A percentile compares a stretch with the other conserved stretches of the same genome.
These are phyloP conservation scores for Vulpes vulpes DNA, from an alignment of 2,113 vertebrate genomes.

Conservation along the genomic window DNA sequence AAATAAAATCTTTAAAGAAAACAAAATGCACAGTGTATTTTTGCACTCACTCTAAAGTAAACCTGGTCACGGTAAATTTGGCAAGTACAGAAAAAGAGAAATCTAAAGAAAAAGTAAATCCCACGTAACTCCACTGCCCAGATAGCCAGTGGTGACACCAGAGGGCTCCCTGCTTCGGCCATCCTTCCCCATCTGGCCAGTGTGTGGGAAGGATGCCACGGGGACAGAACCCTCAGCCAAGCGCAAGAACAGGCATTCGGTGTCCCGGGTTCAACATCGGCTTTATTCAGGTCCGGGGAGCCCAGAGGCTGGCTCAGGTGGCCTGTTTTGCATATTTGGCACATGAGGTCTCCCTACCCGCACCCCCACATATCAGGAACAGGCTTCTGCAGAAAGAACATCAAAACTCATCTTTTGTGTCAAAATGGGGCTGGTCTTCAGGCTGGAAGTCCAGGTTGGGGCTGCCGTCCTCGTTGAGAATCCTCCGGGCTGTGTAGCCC, in stretches of 20 bases:
- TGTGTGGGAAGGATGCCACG: accelerated
- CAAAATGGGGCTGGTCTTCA: slow-evolving; percentile 95
- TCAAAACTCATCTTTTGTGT: slow-evolving; percentile 96
- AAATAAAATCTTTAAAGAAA: no score
- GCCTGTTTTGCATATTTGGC: no score
- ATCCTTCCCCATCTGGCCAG: background rate
- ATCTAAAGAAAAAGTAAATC: background rate
- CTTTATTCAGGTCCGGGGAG: background rate
- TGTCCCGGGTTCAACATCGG: accelerated
- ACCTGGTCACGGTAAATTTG: background rate
- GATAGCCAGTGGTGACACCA: accelerated
- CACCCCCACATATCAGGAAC: no score
- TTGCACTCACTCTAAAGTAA: slow-evolving; percentile 37
- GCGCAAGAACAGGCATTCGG: background rate
- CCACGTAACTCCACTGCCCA: background rate
- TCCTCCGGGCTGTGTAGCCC: slow-evolving; percentile 94
- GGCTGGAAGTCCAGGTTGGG: slow-evolving; percentile 95
- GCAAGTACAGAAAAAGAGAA: background rate
- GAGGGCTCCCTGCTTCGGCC: accelerated
- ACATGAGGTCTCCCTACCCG: background rate
- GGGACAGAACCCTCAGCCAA: background rate
- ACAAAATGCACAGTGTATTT: slow-evolving; percentile 32
- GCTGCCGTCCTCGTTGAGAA: slow-evolving; percentile 95
- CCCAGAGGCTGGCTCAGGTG: background rate
- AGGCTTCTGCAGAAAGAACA: accelerated